Evolutionary conservation across 2,888 invertebrate genomes (phyloP).

Genomic region (Chrysina gloriosa): DNA sequence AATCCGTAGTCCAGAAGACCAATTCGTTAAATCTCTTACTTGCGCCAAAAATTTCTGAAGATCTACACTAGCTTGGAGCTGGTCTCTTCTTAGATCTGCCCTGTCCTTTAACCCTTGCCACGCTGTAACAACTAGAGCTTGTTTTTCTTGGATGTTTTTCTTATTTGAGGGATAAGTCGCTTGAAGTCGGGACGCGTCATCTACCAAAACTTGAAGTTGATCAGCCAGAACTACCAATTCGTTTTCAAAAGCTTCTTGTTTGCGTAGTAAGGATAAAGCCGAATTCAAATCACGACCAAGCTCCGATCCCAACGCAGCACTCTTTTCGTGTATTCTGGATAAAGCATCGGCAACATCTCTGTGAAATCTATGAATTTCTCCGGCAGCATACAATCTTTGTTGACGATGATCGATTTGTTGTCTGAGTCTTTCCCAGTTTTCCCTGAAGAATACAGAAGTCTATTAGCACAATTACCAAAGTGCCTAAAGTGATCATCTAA

Average conservation of each 20-base stretch:
- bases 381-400: conserved; percentile 90
- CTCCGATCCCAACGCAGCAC: conserved; percentile 85
- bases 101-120: conserved; percentile 83
- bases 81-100: conserved; percentile 82
- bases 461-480: too few species aligned
- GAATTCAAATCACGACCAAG: conserved; percentile 86
- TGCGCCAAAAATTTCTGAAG: conserved; percentile 90
- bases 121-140: conserved; percentile 84
- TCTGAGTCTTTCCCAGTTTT: conserved; percentile 88
- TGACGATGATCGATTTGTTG: conserved; percentile 89
- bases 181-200: conserved; percentile 91
- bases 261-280: conserved; percentile 82
- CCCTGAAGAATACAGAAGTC: too few species aligned
- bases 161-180: conserved; percentile 92
- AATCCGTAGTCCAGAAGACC: conserved; percentile 84
- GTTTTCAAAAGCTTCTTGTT: conserved; percentile 94
- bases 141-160: conserved; percentile 87
- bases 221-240: conserved; percentile 93
- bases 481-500: too few species aligned
- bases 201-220: conserved; percentile 89
- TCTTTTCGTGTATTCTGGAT: conserved; percentile 90
- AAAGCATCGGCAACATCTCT: conserved; percentile 93
- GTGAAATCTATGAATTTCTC: conserved; percentile 97
- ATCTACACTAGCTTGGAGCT: conserved; percentile 87
- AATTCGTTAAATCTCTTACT: conserved; percentile 86